Evolutionary conservation across 2,797 vertebrate genomes (phyloP).

Genomic region (Myripristis jacobus): DNA sequence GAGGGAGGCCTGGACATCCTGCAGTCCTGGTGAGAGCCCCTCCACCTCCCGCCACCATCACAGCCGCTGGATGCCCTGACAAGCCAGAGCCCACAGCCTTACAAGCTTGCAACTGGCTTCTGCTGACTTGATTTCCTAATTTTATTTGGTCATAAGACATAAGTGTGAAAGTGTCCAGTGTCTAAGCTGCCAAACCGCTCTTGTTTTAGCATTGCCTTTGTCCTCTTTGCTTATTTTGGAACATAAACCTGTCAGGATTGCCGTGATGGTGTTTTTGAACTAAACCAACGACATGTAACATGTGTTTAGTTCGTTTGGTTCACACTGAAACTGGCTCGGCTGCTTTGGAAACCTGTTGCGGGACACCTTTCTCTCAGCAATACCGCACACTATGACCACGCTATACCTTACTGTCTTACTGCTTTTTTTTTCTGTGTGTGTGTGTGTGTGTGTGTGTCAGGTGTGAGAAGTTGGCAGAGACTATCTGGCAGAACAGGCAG

Average conservation of each 20-base stretch:
- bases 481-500: constrained; percentile 97
- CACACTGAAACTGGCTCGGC: neutral
- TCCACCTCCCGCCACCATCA: constrained; percentile 59
- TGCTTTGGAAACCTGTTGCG: neutral
- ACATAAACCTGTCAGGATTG: neutral
- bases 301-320: neutral
- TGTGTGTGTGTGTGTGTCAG: constrained; percentile 69
- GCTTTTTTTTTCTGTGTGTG: neutral
- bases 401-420: neutral
- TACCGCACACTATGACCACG: neutral
- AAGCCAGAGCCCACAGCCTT: constrained; percentile 59
- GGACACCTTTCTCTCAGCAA: neutral
- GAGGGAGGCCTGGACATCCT: constrained; percentile 95
- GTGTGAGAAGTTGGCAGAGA: constrained; percentile 94
- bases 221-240: neutral
- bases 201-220: neutral
- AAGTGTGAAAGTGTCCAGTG: neutral
- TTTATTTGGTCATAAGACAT: constrained; percentile 26
- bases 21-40: constrained; percentile 89
- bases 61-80: constrained; percentile 29
- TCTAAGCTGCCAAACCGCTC: neutral
- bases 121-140: constrained; percentile 31
- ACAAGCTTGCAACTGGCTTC: constrained; percentile 46
- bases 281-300: no score
- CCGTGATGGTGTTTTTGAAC: neutral